These are phyloP conservation scores for Bujurquina vittata DNA, from an alignment of 2,113 vertebrate species.

Conservation along the genomic window DNA sequence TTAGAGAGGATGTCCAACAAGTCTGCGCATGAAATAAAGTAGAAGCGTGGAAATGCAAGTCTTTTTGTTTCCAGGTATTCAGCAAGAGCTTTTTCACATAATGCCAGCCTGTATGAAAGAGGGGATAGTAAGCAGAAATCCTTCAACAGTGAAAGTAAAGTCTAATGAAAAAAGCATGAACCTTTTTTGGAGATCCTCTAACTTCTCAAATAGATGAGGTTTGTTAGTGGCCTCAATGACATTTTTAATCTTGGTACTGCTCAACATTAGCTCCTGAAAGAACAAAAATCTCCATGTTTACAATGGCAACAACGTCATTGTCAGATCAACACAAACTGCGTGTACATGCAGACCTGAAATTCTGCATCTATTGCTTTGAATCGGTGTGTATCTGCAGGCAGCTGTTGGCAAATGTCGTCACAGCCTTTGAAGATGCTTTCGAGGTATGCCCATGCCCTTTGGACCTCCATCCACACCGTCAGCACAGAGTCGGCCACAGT, in stretches of 20 bases:
- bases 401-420: slow-evolving; percentile 83
- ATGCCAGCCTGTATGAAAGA: slow-evolving; percentile 72
- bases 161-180: slow-evolving; percentile 35
- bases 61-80: slow-evolving; percentile 85
- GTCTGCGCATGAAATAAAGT: slow-evolving; percentile 84
- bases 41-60: slow-evolving; percentile 83
- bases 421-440: slow-evolving; percentile 87
- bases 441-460: slow-evolving; percentile 81
- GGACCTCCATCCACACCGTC: slow-evolving; percentile 86
- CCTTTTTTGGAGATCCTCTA: slow-evolving; percentile 84
- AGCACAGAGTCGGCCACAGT: slow-evolving; percentile 80
- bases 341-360: slow-evolving; percentile 82
- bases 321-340: not conserved
- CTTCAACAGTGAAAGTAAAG: not conserved
- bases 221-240: slow-evolving; percentile 83
- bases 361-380: slow-evolving; percentile 80
- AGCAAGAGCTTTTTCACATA: slow-evolving; percentile 86
- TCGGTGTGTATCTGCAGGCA: slow-evolving; percentile 79
- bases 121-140: not conserved
- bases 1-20: slow-evolving; percentile 87
- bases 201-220: slow-evolving; percentile 76
- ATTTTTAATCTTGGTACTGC: slow-evolving; percentile 81
- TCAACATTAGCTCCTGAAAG: slow-evolving; percentile 82
- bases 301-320: not conserved
- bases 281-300: not conserved